Base-by-base conservation (phyloP, 1,140 invertebrate species). In the Littorina saxatilis region DNA sequence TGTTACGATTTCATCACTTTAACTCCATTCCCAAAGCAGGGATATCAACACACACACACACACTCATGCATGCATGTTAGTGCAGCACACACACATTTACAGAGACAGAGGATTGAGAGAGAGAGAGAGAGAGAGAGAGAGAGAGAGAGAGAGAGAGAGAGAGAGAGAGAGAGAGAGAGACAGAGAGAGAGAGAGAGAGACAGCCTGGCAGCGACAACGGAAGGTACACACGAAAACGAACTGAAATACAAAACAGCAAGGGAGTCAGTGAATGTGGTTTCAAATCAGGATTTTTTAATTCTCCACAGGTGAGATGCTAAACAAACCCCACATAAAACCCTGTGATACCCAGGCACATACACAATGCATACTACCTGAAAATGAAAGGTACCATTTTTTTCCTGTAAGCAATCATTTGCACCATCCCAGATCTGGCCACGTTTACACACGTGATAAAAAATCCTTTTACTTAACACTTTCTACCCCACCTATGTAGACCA, bases 121-220 rank as follows among this genome's bases (percentile, higher is more conserved):
- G 43, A 47, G 43, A 47, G 43, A 47, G 43, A 47, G 43, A 47
- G 43, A 47, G 43, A 47, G 43, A 47, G 43, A 47, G 43, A 47
- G 43, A 47, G 43, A 47, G 43, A 47, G 43, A 61, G 50, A 23
- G 47, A 78, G 75, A 78, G 43, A 78, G 43, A 80, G 47, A 78
- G 75, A 55, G 47, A 52, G 75, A 78, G 43, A 78, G 55, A 79
- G 77, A 66, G 77, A 79, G 68, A 81, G 47, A 81, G 68, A 61
- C 17, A 73, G 79, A 74, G 52, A 81, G 68, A 81, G 29, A 81
- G 47, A 81, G 29, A 74, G 50, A 58, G 47, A 81, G 68, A 73
- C 20, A 74, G 68, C 72, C 32, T 73, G 68, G 55, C 32, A 81
- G 68, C 72, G 20, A 74, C n/a, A 72, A 17, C 20, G 40, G 35